Base-by-base conservation (phyloP, 2,113 vertebrate genomes). In the Cyanoderma ruficeps region DNA sequence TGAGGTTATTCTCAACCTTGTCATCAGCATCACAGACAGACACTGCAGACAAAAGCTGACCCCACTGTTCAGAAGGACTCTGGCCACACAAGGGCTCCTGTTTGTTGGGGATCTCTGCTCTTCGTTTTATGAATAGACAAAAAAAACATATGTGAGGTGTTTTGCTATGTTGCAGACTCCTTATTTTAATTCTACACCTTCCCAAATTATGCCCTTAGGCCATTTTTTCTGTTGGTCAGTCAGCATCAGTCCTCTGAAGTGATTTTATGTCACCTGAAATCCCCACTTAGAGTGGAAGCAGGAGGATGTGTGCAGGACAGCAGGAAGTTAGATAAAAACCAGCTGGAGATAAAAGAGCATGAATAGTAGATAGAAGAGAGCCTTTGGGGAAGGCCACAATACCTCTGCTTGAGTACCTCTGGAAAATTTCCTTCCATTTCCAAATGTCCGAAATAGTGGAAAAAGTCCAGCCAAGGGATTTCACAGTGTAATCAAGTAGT, bases 181-280 rank as follows among this genome's bases (percentile, higher is more conserved):
- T 31, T 78, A 57, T 86, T 92, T 78, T 46, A 85, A 87, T 81
- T 79, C 60, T 39, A 53, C 0, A 0, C 20, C 55, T 84, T 65
- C 44, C 25, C 30, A 31, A 87, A 71, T 82, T 18, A 67, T 42
- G 41, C 20, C 67, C 19, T 74, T 14, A 39, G 31, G 50, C 18
- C 6, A 22, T 67, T 87, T 76, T 86, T 90, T n/a, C 75, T 86
- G 31, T 80, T 83, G 31, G 27, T 65, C 70, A 74, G 25, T 67
- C 61, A 37, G 17, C n/a, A 7, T 47, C 57, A 93, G 49, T 55
- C 31, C 55, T 53, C 55, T 65, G 46, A 71, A 83, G 71, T 74
- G 79, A 69, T 57, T 79, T 89, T 33, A 56, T 28, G 53, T 74
- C 63, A 88, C 63, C 63, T 63, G 83, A 94, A 94, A 80, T 87